Conservation (phyloP, 2,888 invertebrate genomes). For the Gastracanthus pulcherrimus region DNA sequence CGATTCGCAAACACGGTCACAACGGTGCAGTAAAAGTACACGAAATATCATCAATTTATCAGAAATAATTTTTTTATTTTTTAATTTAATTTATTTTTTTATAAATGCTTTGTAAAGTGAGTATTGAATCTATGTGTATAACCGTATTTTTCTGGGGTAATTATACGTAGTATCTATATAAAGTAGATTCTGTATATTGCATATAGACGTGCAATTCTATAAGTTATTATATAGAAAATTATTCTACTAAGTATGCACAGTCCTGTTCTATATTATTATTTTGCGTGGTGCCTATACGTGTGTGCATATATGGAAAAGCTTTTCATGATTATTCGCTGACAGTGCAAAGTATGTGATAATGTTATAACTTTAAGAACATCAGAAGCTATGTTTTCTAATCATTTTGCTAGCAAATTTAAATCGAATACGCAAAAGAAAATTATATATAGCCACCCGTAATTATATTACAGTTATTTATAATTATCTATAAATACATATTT, state of each 20-base stretch:
- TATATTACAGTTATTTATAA: constrained; percentile 17
- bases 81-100: too few species aligned
- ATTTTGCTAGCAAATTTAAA: not conserved
- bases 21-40: too few species aligned
- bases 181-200: not conserved
- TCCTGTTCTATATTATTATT: too few species aligned
- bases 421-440: too few species aligned
- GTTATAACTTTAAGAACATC: not conserved
- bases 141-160: too few species aligned
- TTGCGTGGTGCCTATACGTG: not conserved
- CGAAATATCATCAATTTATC: too few species aligned
- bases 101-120: too few species aligned
- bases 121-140: too few species aligned
- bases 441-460: not conserved
- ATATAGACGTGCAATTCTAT: not conserved
- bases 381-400: not conserved
- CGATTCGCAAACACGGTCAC: too few species aligned
- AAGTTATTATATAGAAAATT: not conserved
- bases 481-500: constrained; percentile 6
- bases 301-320: not conserved
- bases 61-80: too few species aligned
- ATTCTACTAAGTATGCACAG: too few species aligned
- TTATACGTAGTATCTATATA: too few species aligned
- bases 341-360: not conserved
- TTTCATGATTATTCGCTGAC: not conserved